A percentile compares a stretch with the other conserved stretches of the same genome.
Conservation (phyloP, 2,113 vertebrate species). For the Neogale vison region DNA sequence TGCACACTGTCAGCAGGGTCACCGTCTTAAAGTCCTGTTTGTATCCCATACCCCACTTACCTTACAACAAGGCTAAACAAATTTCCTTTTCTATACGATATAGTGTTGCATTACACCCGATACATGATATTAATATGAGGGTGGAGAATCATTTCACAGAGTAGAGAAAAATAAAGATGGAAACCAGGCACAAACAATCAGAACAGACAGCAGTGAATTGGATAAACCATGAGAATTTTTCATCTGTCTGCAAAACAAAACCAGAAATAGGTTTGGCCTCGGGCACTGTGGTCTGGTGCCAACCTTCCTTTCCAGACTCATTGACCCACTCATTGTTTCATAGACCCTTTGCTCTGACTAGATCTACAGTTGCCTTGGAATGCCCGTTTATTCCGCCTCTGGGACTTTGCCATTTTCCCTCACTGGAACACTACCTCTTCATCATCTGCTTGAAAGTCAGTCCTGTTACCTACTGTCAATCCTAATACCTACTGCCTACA, state of each 20-base stretch:
- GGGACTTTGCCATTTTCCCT: background rate
- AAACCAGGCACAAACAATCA: background rate
- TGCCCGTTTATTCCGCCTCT: background rate
- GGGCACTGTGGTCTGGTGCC: background rate
- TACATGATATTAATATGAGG: background rate
- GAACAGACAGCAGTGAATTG: background rate
- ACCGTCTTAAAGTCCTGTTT: background rate
- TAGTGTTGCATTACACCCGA: background rate
- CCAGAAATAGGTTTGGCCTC: background rate
- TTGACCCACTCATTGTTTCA: background rate
- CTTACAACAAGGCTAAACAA: background rate
- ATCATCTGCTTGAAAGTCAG: constrained; percentile 8
- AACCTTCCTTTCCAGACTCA: background rate
- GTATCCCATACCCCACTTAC: background rate
- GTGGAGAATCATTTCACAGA: background rate
- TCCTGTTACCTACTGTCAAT: background rate
- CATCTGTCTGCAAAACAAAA: background rate
- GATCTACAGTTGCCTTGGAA: background rate
- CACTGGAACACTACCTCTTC: background rate
- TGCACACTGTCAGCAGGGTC: background rate
- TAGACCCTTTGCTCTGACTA: background rate
- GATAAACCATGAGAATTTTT: background rate
- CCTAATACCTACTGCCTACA: background rate
- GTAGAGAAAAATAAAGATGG: background rate
- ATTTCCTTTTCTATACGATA: background rate